Percentiles rank a stretch among this genome's conserved stretches.
Evolutionary conservation across 1,140 invertebrate genomes (phyloP).

Genomic region (Bombus waltoni): DNA sequence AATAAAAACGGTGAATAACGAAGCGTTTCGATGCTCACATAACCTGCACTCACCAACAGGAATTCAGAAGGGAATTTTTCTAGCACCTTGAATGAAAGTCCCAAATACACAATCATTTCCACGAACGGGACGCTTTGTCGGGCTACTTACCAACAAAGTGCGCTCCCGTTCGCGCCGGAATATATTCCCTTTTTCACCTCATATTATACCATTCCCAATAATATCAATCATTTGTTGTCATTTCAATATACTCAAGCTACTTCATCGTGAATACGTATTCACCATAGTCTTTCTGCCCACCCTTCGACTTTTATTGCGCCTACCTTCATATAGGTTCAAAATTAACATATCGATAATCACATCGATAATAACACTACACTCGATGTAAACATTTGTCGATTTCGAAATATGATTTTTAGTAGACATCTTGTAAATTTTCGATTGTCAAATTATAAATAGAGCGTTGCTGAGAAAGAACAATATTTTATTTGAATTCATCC

Average conservation of each 20-base stretch:
- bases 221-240: conserved; percentile 67
- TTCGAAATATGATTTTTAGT: no score
- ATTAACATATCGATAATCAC: conserved; percentile 1
- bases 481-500: background rate
- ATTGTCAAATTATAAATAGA: background rate
- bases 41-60: conserved; percentile 63
- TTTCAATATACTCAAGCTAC: conserved; percentile 45
- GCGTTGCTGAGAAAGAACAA: background rate
- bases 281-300: background rate
- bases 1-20: conserved; percentile 24
- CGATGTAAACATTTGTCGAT: background rate
- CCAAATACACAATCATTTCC: background rate
- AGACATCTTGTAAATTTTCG: background rate
- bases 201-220: conserved; percentile 68
- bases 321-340: background rate
- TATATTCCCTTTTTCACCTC: conserved; percentile 37
- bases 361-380: background rate
- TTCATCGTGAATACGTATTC: conserved; percentile 3
- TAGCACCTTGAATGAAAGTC: conserved; percentile 51
- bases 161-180: conserved; percentile 46
- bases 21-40: conserved; percentile 60
- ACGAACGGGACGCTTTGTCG: conserved; percentile 17
- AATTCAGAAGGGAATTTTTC: conserved; percentile 52
- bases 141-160: conserved; percentile 46
- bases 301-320: background rate